Evolutionary conservation across 2,113 vertebrate species (phyloP).

Genomic region (Oreochromis niloticus): DNA sequence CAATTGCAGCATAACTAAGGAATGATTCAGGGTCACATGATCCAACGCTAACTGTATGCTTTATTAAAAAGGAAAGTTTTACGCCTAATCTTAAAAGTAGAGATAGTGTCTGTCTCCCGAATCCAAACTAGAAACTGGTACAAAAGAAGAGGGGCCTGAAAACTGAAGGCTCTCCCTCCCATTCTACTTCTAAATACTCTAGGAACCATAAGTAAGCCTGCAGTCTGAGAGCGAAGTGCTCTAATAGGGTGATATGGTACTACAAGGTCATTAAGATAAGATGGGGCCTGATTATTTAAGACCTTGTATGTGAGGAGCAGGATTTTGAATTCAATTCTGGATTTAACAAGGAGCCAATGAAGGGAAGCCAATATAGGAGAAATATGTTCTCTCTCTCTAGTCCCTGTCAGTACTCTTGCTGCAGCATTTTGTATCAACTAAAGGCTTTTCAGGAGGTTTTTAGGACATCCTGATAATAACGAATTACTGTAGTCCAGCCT

Average conservation of each 20-base stretch:
- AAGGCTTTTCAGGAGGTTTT: neutral
- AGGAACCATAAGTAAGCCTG: accelerated
- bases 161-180: neutral
- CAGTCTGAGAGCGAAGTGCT: neutral
- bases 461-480: neutral
- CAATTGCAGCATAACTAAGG: no score
- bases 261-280: neutral
- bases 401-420: neutral
- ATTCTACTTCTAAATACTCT: neutral
- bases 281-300: neutral
- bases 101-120: neutral
- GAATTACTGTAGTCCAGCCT: neutral
- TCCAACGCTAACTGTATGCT: no score
- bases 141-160: neutral
- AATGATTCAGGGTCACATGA: no score
- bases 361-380: neutral
- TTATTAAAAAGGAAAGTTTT: neutral
- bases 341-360: neutral
- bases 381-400: accelerated
- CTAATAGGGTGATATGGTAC: neutral
- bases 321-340: neutral
- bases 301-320: neutral
- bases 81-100: neutral
- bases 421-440: neutral
- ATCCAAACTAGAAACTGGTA: neutral